Evolutionary conservation across 1,140 invertebrate species (phyloP).

Genomic region (Brachionus sp.): DNA sequence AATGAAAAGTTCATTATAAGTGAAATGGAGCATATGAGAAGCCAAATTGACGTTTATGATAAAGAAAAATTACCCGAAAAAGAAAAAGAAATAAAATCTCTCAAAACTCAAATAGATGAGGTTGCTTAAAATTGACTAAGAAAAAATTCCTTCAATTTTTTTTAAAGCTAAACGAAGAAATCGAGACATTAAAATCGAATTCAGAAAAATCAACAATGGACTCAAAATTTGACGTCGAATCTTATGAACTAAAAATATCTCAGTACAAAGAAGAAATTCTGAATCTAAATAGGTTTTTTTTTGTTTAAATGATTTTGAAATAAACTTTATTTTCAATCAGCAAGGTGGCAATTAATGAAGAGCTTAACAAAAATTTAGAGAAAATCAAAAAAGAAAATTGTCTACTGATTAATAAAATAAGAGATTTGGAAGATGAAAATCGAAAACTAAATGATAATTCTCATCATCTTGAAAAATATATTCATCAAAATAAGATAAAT

Average conservation of each 20-base stretch:
- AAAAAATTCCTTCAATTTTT: neutral
- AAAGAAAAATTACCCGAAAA: conserved; percentile 11
- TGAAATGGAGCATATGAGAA: conserved; percentile 37
- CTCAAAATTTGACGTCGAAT: neutral
- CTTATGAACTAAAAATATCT: neutral
- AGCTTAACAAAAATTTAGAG: neutral
- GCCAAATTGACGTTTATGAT: conserved; percentile 20
- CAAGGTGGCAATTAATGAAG: neutral
- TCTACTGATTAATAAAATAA: neutral
- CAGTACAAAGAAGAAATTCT: neutral
- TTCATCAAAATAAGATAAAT: neutral
- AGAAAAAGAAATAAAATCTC: conserved; percentile 22
- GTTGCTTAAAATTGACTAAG: neutral
- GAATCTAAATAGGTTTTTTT: neutral
- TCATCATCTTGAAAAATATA: conserved; percentile 7
- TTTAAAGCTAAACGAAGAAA: conserved; percentile 21
- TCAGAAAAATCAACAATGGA: neutral
- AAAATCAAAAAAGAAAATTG: conserved; percentile 27
- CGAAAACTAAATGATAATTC: neutral
- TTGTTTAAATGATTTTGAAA: neutral
- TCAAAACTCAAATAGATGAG: conserved; percentile 11
- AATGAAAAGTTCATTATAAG: conserved; percentile 31
- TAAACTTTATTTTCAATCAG: neutral
- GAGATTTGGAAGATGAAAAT: conserved; percentile 16
- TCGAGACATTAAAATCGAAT: neutral